phyloP scores from a whole-genome alignment of 2,888 invertebrate genomes.

The Phorcus lineatus region DNA sequence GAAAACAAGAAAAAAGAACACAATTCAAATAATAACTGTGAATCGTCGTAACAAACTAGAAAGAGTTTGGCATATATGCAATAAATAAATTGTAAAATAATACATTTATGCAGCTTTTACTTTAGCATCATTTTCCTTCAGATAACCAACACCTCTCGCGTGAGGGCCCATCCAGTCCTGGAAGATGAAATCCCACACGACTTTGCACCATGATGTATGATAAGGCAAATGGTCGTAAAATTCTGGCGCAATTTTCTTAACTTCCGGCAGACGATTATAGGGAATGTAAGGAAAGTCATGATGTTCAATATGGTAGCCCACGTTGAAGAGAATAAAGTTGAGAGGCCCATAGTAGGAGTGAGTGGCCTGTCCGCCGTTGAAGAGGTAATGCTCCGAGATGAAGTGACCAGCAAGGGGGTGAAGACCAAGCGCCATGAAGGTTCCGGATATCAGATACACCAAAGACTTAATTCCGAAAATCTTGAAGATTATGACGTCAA shows the following conservation, averaged over 20 bases:
- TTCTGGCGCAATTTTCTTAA: constrained; percentile 83
- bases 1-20: not conserved
- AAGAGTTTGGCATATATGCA: too few species aligned
- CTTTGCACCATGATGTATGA: constrained; percentile 94
- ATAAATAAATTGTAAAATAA: not conserved
- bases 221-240: constrained; percentile 95
- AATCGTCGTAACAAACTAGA: not conserved
- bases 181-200: constrained; percentile 94
- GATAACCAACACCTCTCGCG: constrained; percentile 81
- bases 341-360: constrained; percentile 75
- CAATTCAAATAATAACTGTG: not conserved
- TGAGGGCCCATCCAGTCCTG: constrained; percentile 97
- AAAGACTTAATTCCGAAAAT: constrained; percentile 68
- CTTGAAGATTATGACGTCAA: constrained; percentile 62
- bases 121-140: constrained; percentile 39
- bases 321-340: constrained; percentile 74
- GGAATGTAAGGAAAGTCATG: constrained; percentile 76
- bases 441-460: constrained; percentile 68
- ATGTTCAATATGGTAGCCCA: constrained; percentile 75
- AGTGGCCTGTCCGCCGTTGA: constrained; percentile 71
- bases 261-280: constrained; percentile 69
- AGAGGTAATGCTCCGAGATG: constrained; percentile 75
- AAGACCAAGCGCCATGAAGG: constrained; percentile 70
- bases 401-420: constrained; percentile 75
- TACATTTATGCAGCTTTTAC: not conserved